Evolutionary conservation across 2,888 invertebrate species (phyloP), one percentile per base, ranked within the genome.

Genomic region (Euplagia quadripunctaria): DNA sequence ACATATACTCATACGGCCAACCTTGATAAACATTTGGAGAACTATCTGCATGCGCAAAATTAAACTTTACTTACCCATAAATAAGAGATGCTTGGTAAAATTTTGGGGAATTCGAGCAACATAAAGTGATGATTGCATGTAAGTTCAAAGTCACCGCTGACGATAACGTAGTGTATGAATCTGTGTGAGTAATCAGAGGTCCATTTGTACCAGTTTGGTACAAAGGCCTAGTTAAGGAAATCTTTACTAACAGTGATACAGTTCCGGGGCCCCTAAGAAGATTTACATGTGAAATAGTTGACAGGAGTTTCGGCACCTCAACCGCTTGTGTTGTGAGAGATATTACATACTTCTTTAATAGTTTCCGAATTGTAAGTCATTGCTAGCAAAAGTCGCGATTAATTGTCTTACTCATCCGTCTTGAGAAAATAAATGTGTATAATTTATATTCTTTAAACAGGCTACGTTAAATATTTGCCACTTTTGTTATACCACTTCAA

Each of bases 71-170:
- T 7, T 9, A 20, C 11, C 31, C 5, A 58, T 41, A 31, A 67
- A 77, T 79, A 84, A 75, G 73, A 9, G 7, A 67, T 8, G 4
- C 5, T 41, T 5, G 49, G 20, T 12, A 43, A 16, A 49, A 67
- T 75, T 69, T 70, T 43, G 8, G 46, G n/a, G 14, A 52, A 42
- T 66, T 58, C 20, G 31, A 73, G 43, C 73, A 51, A 64, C 58
- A 66, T 64, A 69, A n/a, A 72, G 64, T 68, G 41, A 20, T 55
- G n/a, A 49, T 69, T 84, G 83, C 83, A 84, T 86, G 85, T 85
- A 88, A 90, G 91, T 91, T 92, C 92, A 94, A 94, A 94, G 94
- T 94, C 90, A 94, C 93, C 93, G 94, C 90, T 87, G 68, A 68
- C 79, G 76, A 75, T 78, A 78, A 55, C 72, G 74, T 74, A 77